Evolutionary conservation across 2,797 vertebrate species (phyloP).

Genomic region (Rhinichthys osculus): DNA sequence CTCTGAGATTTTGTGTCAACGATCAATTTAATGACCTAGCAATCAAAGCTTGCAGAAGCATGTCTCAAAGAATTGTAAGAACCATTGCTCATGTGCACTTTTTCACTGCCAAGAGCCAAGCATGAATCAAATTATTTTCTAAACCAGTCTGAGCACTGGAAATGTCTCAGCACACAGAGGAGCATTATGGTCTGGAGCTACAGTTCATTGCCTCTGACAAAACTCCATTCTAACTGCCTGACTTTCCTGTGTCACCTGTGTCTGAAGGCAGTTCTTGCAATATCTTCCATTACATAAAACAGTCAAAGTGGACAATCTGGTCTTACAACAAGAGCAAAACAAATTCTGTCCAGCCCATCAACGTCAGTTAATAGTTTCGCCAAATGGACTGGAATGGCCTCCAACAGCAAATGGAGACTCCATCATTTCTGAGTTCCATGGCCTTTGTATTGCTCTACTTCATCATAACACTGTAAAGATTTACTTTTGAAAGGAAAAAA

Average conservation of each 20-base stretch:
- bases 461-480: constrained; percentile 25
- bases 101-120: background rate
- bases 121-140: background rate
- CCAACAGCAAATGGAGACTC: constrained; percentile 61
- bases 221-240: constrained; percentile 75
- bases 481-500: constrained; percentile 10
- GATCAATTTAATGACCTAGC: background rate
- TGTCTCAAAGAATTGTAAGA: background rate
- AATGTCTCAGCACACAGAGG: constrained; percentile 39
- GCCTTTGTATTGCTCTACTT: background rate
- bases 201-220: constrained; percentile 80
- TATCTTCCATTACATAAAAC: constrained; percentile 71
- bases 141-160: background rate
- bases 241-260: constrained; percentile 62
- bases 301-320: constrained; percentile 67
- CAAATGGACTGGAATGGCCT: constrained; percentile 54
- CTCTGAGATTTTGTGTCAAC: constrained; percentile 10
- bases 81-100: background rate
- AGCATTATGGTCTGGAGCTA: constrained; percentile 73
- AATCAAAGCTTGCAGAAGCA: background rate
- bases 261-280: constrained; percentile 34
- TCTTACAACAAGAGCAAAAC: constrained; percentile 64
- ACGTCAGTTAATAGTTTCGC: constrained; percentile 70
- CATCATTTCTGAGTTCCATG: constrained; percentile 51
- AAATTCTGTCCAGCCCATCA: constrained; percentile 71